Conservation (phyloP, 1,140 invertebrate species). For the Callitettix versicolor region DNA sequence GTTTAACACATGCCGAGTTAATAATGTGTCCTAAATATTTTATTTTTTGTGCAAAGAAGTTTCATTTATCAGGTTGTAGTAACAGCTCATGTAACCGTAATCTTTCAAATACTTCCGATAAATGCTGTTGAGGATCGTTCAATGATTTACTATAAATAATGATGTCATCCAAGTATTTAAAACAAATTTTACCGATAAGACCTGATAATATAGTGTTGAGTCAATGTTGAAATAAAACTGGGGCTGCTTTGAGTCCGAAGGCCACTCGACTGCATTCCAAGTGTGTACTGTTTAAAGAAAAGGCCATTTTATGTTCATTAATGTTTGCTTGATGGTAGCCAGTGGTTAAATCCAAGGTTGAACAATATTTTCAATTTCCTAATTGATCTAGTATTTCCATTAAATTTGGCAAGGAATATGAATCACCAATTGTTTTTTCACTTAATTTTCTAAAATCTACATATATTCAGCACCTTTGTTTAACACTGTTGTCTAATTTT, state of each 20-base stretch:
- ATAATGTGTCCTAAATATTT: slow-evolving; percentile 35
- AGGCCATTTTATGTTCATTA: slow-evolving; percentile 19
- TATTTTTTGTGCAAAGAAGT: slow-evolving; percentile 35
- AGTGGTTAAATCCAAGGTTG: slow-evolving; percentile 18
- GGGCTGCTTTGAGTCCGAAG: slow-evolving; percentile 19
- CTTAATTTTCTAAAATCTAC: slow-evolving; percentile 24
- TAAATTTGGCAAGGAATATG: slow-evolving; percentile 38
- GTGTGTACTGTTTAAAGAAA: slow-evolving; percentile 17
- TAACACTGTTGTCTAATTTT: slow-evolving; percentile 1
- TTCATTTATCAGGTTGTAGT: slow-evolving; percentile 36
- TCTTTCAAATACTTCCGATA: slow-evolving; percentile 30
- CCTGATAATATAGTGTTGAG: slow-evolving; percentile 31
- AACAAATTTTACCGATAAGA: slow-evolving; percentile 26
- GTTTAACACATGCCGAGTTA: slow-evolving; percentile 31
- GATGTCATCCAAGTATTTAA: slow-evolving; percentile 37
- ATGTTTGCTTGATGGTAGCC: slow-evolving; percentile 30
- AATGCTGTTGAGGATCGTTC: slow-evolving; percentile 27
- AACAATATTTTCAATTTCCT: slow-evolving; percentile 24
- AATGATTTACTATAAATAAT: slow-evolving; percentile 30
- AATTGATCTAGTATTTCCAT: slow-evolving; percentile 34
- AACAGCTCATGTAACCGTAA: slow-evolving; percentile 33
- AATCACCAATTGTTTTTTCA: slow-evolving; percentile 26
- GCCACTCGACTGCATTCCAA: slow-evolving; percentile 21
- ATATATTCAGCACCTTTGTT: slow-evolving; percentile 14
- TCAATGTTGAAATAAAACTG: slow-evolving; percentile 16